These are phyloP conservation scores for Drymonia ruficornis DNA, from an alignment of 2,888 invertebrate species.

Conservation along the genomic window DNA sequence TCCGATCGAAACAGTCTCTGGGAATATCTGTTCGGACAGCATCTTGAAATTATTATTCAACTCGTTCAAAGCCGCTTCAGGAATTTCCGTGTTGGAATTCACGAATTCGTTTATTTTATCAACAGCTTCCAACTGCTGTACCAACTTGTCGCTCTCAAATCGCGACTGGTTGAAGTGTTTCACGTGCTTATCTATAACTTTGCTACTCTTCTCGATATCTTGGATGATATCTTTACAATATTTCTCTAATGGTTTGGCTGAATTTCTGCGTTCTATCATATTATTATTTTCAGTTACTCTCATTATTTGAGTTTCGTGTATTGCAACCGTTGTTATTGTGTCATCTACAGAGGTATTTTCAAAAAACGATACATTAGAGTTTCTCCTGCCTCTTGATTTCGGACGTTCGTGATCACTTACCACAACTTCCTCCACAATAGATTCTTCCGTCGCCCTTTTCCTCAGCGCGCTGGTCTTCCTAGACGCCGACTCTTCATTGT, in stretches of 20 bases:
- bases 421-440: slow-evolving; percentile 67
- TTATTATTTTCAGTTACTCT: slow-evolving; percentile 50
- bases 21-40: slow-evolving; percentile 65
- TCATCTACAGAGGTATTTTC: slow-evolving; percentile 52
- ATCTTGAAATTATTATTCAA: slow-evolving; percentile 76
- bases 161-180: slow-evolving; percentile 73
- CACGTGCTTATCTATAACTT: slow-evolving; percentile 80
- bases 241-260: slow-evolving; percentile 67
- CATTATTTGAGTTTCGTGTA: slow-evolving; percentile 43
- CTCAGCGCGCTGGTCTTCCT: slow-evolving; percentile 63
- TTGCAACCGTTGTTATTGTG: slow-evolving; percentile 44
- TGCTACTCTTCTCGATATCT: slow-evolving; percentile 73
- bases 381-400: slow-evolving; percentile 67
- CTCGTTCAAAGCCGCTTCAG: slow-evolving; percentile 61
- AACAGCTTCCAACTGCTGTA: slow-evolving; percentile 77
- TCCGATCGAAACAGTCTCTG: slow-evolving; percentile 41
- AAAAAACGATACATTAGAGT: slow-evolving; percentile 67
- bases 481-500: slow-evolving; percentile 57
- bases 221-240: slow-evolving; percentile 77
- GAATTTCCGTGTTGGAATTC: slow-evolving; percentile 59
- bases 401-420: slow-evolving; percentile 58
- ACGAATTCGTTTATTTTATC: slow-evolving; percentile 80
- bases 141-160: slow-evolving; percentile 76
- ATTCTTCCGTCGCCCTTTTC: slow-evolving; percentile 64
- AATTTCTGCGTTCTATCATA: slow-evolving; percentile 54